These are phyloP conservation scores for Aegithalos caudatus DNA, from an alignment of 2,113 vertebrate species.

Conservation along the genomic window DNA sequence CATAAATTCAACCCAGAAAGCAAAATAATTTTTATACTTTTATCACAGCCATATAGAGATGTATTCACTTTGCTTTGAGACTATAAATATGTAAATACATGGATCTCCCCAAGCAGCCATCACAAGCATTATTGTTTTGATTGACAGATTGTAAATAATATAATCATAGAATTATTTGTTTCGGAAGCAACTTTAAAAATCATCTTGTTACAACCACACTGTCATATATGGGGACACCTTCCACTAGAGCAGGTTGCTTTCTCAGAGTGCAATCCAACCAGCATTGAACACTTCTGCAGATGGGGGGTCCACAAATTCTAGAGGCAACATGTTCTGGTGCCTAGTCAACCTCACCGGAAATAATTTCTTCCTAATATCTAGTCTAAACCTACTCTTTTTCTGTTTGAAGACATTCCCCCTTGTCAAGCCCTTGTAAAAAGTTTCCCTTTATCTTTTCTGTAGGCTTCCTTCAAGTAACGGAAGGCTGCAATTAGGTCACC, in stretches of 20 bases:
- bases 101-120: background rate
- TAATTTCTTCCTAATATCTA: background rate
- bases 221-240: background rate
- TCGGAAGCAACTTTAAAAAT: background rate
- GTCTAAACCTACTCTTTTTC: background rate
- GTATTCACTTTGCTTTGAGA: background rate
- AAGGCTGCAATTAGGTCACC: background rate
- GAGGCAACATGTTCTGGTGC: background rate
- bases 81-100: background rate
- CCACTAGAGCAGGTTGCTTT: background rate
- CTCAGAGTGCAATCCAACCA: background rate
- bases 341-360: background rate
- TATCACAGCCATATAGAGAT: background rate
- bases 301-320: background rate
- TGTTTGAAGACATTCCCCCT: background rate
- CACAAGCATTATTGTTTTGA: background rate
- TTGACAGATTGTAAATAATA: background rate
- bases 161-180: background rate
- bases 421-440: background rate
- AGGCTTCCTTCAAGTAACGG: background rate
- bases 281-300: background rate
- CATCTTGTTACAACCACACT: rapidly evolving
- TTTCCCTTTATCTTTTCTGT: background rate
- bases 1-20: background rate
- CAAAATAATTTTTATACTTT: background rate